Percentiles rank a stretch among this genome's conserved stretches.
phyloP scores from a whole-genome alignment of 2,888 invertebrate species.

The Meandrusa payeni region DNA sequence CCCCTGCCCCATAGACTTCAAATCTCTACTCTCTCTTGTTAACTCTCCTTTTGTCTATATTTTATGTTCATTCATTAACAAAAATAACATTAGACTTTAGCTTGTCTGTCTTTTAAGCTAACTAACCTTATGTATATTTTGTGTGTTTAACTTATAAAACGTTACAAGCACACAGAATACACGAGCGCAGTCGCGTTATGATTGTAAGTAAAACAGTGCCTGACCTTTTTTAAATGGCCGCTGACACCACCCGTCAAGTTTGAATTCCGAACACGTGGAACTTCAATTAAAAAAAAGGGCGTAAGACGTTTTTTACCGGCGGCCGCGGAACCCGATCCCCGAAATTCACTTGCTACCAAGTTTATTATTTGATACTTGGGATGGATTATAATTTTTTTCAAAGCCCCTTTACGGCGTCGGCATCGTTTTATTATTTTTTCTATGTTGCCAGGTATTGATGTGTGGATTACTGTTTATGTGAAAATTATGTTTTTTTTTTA shows the following conservation, averaged over 20 bases:
- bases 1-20: too few species aligned
- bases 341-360: constrained; percentile 80
- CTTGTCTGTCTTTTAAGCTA: too few species aligned
- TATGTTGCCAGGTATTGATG: constrained; percentile 47
- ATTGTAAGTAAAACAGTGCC: constrained; percentile 57
- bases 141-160: too few species aligned
- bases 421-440: constrained; percentile 65
- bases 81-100: too few species aligned
- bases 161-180: constrained; percentile 18
- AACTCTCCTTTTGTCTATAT: too few species aligned
- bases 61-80: too few species aligned
- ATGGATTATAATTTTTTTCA: constrained; percentile 62
- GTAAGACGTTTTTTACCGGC: constrained; percentile 53
- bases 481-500: constrained; percentile 44
- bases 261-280: constrained; percentile 65
- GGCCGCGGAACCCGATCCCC: constrained; percentile 70
- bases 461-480: constrained; percentile 55
- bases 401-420: constrained; percentile 57
- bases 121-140: too few species aligned
- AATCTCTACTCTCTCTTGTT: too few species aligned
- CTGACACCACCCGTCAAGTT: constrained; percentile 70
- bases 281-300: constrained; percentile 47
- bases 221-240: constrained; percentile 56
- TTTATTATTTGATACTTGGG: constrained; percentile 79
- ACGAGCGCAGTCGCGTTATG: constrained; percentile 32